A percentile compares a stretch with the other conserved stretches of the same genome.
Conservation (phyloP, 2,888 invertebrate species). For the Tiphia femorata region DNA sequence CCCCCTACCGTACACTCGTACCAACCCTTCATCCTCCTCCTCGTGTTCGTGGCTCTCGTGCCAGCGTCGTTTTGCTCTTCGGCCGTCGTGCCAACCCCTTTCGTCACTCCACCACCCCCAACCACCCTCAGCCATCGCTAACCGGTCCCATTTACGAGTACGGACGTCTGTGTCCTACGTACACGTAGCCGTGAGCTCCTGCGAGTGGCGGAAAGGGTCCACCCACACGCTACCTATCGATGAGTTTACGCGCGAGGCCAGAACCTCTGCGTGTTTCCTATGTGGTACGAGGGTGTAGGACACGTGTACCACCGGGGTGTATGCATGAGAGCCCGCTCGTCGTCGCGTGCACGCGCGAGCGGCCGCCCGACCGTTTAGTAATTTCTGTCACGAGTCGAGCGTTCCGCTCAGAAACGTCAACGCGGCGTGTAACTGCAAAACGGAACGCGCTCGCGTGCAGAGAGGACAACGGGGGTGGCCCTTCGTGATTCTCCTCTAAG, state of each 20-base stretch:
- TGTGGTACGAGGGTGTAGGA: too few relatives aligned
- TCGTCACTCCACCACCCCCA: slow-evolving; percentile 9
- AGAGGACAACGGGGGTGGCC: too few relatives aligned
- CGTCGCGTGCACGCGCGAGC: slow-evolving; percentile 35
- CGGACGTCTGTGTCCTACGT: background rate
- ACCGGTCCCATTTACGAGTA: slow-evolving; percentile 26
- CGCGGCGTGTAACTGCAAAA: slow-evolving; percentile 48
- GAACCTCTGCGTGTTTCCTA: background rate
- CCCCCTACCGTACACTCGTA: slow-evolving; percentile 14
- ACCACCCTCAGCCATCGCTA: slow-evolving; percentile 15
- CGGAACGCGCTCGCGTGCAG: slow-evolving; percentile 29
- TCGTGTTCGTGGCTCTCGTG: slow-evolving; percentile 27
- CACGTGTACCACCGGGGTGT: too few relatives aligned
- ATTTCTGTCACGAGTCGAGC: slow-evolving; percentile 68
- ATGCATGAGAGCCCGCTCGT: too few relatives aligned
- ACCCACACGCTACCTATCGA: too few relatives aligned
- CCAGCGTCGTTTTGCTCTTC: slow-evolving; percentile 22
- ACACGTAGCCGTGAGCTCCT: too few relatives aligned
- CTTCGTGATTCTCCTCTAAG: too few relatives aligned
- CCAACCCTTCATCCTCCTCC: slow-evolving; percentile 17
- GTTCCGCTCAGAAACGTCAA: slow-evolving; percentile 51
- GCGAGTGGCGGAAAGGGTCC: too few relatives aligned
- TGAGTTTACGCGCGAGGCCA: too few relatives aligned
- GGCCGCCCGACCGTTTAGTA: slow-evolving; percentile 59
- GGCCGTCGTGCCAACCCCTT: slow-evolving; percentile 10